Base-by-base conservation (phyloP, 1,140 invertebrate genomes). In the Aphis craccivora region DNA sequence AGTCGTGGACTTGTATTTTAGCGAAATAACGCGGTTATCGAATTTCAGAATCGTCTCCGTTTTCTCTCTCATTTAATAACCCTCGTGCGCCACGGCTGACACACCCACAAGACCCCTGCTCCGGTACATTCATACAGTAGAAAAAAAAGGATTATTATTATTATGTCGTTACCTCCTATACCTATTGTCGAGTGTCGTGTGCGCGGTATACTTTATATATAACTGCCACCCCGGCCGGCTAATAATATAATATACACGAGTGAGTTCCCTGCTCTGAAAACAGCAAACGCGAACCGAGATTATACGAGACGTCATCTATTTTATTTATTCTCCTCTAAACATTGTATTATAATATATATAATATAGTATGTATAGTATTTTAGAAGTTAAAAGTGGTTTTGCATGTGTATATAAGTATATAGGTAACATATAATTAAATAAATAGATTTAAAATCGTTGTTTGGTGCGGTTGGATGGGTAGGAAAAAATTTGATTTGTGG, bases 21-120 rank as follows among this genome's bases (percentile, higher is more conserved):
- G 45, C 8, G n/a, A 53, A 89, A 55, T n/a, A 86, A 55, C 88
- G n/a, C 86, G 48, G 88, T 89, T 89, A 89, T 89, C 88, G 51
- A 25, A 55, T 89, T 89, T 89, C 88, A 89, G 22, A 89, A 89
- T 89, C 88, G 88, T 89, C 88, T 89, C 88, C 51, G 88, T 89
- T 89, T 89, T 89, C 88, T 25, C 48, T 53, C 45, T 45, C 45
- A 22, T 76, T 76, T 76, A 76, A 84, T 84, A 83, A 40, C 51
- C 88, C 88, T 40, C n/a, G 84, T 89, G 48, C 48, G 35, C 45
- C 30, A 9, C 9, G 30, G 1, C 88, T 22, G 88, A 37, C 88
- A 89, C 88, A 55, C 88, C 88, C 48, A 53, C 51, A 89, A 53
- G 88, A 89, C 88, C 88, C 88, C 22, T 89, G 43, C 84, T 35